phyloP scores from a whole-genome alignment of 2,797 vertebrate genomes.

The Rallus crepitans region DNA sequence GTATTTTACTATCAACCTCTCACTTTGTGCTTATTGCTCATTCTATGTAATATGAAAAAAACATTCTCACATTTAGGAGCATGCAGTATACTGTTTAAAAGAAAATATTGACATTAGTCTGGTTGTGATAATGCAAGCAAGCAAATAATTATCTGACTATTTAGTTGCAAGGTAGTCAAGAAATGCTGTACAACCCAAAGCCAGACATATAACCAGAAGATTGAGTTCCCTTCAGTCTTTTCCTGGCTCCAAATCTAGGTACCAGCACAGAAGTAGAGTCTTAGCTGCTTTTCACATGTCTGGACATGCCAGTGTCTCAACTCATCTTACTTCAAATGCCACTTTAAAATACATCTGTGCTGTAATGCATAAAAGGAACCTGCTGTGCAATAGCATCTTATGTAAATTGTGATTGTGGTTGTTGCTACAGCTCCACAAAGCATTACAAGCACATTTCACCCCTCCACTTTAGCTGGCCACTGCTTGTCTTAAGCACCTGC shows the following conservation, averaged over 20 bases:
- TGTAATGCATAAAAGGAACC: slow-evolving; percentile 47
- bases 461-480: slow-evolving; percentile 8
- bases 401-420: slow-evolving; percentile 61
- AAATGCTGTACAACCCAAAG: slow-evolving; percentile 53
- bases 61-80: slow-evolving; percentile 1
- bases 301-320: slow-evolving; percentile 19
- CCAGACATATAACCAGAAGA: slow-evolving; percentile 11
- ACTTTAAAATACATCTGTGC: slow-evolving; percentile 27
- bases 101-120: slow-evolving; percentile 65
- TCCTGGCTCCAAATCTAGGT: neutral
- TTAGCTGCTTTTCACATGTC: slow-evolving; percentile 37
- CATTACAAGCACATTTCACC: slow-evolving; percentile 34
- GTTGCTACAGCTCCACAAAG: slow-evolving; percentile 48
- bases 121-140: slow-evolving; percentile 57
- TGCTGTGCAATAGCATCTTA: slow-evolving; percentile 50
- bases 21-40: neutral
- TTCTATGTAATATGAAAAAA: neutral
- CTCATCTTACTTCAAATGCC: slow-evolving; percentile 31
- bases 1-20: neutral
- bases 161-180: slow-evolving; percentile 50
- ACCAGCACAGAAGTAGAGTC: neutral
- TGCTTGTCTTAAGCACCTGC: slow-evolving; percentile 37
- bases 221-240: neutral
- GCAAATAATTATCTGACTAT: slow-evolving; percentile 65
- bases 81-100: slow-evolving; percentile 3